Conservation (phyloP, 2,113 vertebrate species). For the Percina caprodes region DNA sequence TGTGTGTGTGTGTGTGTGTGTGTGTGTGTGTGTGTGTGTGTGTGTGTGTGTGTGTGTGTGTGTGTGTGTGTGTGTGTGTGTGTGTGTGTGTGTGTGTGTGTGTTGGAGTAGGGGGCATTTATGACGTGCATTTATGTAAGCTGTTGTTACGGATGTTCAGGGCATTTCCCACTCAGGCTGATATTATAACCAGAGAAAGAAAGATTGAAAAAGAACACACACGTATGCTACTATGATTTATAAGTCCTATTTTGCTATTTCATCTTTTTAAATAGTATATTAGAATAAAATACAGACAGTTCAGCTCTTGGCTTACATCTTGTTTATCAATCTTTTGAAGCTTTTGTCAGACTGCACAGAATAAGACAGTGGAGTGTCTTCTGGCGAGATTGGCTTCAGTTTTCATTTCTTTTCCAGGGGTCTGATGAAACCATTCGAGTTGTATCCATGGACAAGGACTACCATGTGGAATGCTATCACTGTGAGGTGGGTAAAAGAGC, state of each 20-base stretch:
- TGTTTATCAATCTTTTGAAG: conserved; percentile 23
- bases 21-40: too few relatives aligned
- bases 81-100: too few relatives aligned
- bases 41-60: too few relatives aligned
- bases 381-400: conserved; percentile 8
- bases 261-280: neutral
- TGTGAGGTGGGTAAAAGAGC: conserved; percentile 88
- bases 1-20: too few relatives aligned
- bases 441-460: conserved; percentile 98
- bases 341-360: conserved; percentile 35
- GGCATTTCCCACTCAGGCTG: conserved; percentile 12
- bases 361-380: neutral
- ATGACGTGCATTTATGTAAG: conserved; percentile 33
- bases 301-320: neutral
- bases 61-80: too few relatives aligned
- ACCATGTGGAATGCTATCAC: conserved; percentile 95
- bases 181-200: conserved; percentile 8
- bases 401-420: conserved; percentile 84
- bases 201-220: neutral
- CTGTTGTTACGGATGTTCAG: conserved; percentile 6
- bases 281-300: conserved; percentile 1
- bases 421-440: conserved; percentile 97
- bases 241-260: neutral
- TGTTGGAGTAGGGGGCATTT: neutral
- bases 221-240: neutral